Conservation (phyloP, 2,888 invertebrate species). For the Pseudanteris insignis region DNA sequence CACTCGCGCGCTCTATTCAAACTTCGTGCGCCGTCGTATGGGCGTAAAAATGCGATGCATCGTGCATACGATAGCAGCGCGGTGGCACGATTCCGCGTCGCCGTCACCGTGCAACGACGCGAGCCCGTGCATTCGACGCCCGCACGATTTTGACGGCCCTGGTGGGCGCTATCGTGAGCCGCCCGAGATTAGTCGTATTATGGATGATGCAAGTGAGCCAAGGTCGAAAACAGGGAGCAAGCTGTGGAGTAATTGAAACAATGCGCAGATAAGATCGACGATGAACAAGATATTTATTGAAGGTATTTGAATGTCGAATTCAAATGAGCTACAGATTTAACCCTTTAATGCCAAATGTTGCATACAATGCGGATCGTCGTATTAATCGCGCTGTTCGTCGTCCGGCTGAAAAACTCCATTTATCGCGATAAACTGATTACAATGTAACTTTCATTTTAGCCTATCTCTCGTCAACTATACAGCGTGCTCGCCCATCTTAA, state of each 20-base stretch:
- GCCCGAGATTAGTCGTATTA: conserved; percentile 27
- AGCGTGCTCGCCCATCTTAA: no score
- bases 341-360: conserved; percentile 33
- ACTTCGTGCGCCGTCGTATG: conserved; percentile 25
- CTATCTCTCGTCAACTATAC: no score
- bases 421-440: conserved; percentile 23
- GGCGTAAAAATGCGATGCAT: conserved; percentile 37
- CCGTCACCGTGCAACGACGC: conserved; percentile 13
- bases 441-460: conserved; percentile 9
- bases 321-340: conserved; percentile 32
- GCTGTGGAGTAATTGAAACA: conserved; percentile 34
- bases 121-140: conserved; percentile 9
- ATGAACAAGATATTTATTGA: conserved; percentile 38
- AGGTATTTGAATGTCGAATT: conserved; percentile 36
- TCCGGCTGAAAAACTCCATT: conserved; percentile 15
- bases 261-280: conserved; percentile 32
- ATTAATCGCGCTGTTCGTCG: conserved; percentile 28
- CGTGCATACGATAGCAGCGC: conserved; percentile 19
- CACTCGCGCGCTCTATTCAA: conserved; percentile 20
- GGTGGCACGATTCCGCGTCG: conserved; percentile 17
- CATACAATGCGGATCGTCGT: conserved; percentile 29
- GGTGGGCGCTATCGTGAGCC: conserved; percentile 15
- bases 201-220: no score
- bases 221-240: conserved; percentile 3
- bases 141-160: conserved; percentile 21